Conservation (phyloP, 2,113 vertebrate genomes). For the Siphamia tubifer region DNA sequence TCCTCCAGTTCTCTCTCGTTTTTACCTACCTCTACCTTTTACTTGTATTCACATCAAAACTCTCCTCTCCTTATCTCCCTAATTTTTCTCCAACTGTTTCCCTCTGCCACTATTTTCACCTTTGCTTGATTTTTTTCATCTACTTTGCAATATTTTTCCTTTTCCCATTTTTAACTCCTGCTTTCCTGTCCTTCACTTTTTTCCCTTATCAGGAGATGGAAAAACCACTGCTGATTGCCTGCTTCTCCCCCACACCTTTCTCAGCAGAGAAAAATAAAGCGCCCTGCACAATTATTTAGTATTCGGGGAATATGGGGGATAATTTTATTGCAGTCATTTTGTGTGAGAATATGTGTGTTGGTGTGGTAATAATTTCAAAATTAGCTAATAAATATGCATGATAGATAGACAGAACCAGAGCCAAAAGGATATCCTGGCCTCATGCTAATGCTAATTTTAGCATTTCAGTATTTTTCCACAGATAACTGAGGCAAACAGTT, state of each 20-base stretch:
- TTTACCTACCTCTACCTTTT: background rate
- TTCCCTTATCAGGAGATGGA: slow-evolving; percentile 74
- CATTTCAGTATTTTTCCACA: slow-evolving; percentile 17
- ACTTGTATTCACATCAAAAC: slow-evolving; percentile 13
- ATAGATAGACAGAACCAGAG: background rate
- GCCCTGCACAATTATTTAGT: slow-evolving; percentile 64
- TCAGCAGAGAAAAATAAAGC: slow-evolving; percentile 72
- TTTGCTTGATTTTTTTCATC: slow-evolving; percentile 18
- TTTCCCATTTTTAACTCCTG: slow-evolving; percentile 16
- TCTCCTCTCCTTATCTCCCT: slow-evolving; percentile 34
- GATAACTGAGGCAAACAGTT: slow-evolving; percentile 3
- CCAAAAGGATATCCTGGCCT: slow-evolving; percentile 19
- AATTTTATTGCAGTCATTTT: slow-evolving; percentile 26
- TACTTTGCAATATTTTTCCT: slow-evolving; percentile 33
- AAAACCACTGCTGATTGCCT: slow-evolving; percentile 72
- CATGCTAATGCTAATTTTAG: slow-evolving; percentile 29
- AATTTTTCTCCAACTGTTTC: slow-evolving; percentile 30
- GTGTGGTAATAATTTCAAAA: slow-evolving; percentile 15
- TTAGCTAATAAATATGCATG: slow-evolving; percentile 13
- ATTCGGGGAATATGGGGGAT: slow-evolving; percentile 33
- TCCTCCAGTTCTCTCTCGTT: slow-evolving; percentile 19
- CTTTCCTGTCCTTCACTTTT: slow-evolving; percentile 12
- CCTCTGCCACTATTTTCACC: slow-evolving; percentile 30
- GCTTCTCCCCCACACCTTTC: slow-evolving; percentile 65
- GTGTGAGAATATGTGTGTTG: background rate